Evolutionary conservation across 2,888 invertebrate species (phyloP).

Genomic region (Ochropacha duplaris): DNA sequence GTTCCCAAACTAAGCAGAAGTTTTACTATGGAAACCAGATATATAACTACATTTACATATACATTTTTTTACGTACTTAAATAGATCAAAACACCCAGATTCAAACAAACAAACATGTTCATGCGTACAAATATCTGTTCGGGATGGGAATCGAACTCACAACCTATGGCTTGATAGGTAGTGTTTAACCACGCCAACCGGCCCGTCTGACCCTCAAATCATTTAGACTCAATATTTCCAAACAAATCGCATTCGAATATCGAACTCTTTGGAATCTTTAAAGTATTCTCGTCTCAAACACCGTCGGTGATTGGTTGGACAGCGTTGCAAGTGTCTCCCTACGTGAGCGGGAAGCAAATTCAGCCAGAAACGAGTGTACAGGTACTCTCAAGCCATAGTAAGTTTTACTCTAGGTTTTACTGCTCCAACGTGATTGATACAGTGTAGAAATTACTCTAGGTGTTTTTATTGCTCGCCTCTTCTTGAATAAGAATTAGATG

Average conservation of each 20-base stretch:
- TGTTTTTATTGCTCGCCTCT: constrained; percentile 35
- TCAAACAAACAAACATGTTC: too few relatives aligned
- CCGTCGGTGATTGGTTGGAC: constrained; percentile 76
- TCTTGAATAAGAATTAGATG: constrained; percentile 35
- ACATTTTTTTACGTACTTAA: too few relatives aligned
- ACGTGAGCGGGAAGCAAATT: constrained; percentile 67
- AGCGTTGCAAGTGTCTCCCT: constrained; percentile 69
- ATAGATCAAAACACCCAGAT: too few relatives aligned
- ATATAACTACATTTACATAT: too few relatives aligned
- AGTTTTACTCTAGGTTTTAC: constrained; percentile 52
- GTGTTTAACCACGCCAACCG: not conserved
- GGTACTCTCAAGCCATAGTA: constrained; percentile 34
- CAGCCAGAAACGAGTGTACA: constrained; percentile 22
- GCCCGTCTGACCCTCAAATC: not conserved
- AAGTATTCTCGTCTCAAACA: constrained; percentile 72
- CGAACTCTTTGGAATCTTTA: constrained; percentile 48
- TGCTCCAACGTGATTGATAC: constrained; percentile 58
- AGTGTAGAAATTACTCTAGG: constrained; percentile 41
- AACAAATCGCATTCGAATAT: constrained; percentile 19
- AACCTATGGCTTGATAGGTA: too few relatives aligned
- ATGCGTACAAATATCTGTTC: too few relatives aligned
- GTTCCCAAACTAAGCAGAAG: too few relatives aligned
- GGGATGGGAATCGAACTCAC: too few relatives aligned
- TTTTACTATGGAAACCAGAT: too few relatives aligned
- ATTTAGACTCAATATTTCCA: constrained; percentile 23